A percentile compares a stretch with the other conserved stretches of the same genome.
Evolutionary conservation across 2,888 invertebrate species (phyloP).

Genomic region (Dynastes tityus): DNA sequence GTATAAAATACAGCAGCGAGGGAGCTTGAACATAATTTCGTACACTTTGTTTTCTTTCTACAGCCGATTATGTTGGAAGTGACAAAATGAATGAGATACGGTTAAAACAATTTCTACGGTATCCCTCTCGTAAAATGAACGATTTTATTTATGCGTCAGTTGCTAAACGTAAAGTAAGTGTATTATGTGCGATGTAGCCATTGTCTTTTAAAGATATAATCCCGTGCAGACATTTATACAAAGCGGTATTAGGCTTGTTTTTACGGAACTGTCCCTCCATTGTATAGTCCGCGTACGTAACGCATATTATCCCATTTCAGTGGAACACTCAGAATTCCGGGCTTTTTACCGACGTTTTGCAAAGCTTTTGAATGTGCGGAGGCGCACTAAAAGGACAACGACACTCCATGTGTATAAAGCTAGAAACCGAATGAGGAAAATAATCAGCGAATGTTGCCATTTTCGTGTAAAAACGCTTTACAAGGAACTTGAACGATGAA

Average conservation of each 20-base stretch:
- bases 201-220: conserved; percentile 52
- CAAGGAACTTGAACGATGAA: neutral
- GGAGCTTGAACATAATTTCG: conserved; percentile 9
- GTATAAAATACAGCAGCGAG: neutral
- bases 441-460: conserved; percentile 39
- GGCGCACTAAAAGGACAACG: conserved; percentile 44
- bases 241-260: conserved; percentile 53
- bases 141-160: conserved; percentile 44
- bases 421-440: conserved; percentile 41
- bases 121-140: conserved; percentile 19
- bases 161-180: conserved; percentile 46
- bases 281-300: conserved; percentile 49
- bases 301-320: conserved; percentile 48
- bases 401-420: conserved; percentile 42
- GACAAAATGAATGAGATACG: conserved; percentile 16
- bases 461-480: conserved; percentile 36
- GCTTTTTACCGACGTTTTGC: conserved; percentile 46
- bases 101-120: conserved; percentile 32
- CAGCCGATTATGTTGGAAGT: conserved; percentile 5
- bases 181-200: conserved; percentile 44
- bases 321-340: conserved; percentile 43
- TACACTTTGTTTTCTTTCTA: neutral
- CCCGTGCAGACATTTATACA: conserved; percentile 56
- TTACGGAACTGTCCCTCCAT: conserved; percentile 48
- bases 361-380: conserved; percentile 41